Evolutionary conservation across 2,888 invertebrate species (phyloP).

Genomic region (Palloptera scutellata): DNA sequence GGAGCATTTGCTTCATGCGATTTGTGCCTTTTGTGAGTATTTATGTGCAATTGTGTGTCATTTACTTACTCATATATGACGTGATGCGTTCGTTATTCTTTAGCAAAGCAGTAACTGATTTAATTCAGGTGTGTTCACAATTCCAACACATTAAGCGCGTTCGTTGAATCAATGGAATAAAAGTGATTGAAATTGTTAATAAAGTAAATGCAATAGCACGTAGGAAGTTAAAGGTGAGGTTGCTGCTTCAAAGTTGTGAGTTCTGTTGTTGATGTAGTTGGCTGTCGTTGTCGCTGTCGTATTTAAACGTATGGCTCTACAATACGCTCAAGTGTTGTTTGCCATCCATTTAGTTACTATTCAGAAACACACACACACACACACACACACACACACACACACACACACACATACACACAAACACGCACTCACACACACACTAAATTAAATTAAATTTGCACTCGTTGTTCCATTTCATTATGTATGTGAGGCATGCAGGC

Average conservation of each 20-base stretch:
- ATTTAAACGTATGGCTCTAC: background rate
- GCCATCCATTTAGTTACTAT: background rate
- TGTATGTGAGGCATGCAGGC: background rate
- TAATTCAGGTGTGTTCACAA: conserved; percentile 46
- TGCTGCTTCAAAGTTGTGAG: conserved; percentile 37
- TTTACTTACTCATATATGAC: conserved; percentile 39
- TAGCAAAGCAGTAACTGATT: conserved; percentile 34
- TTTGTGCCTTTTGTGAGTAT: background rate
- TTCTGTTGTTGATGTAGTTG: background rate
- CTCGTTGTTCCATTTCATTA: conserved; percentile 9
- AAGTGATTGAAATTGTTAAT: conserved; percentile 8
- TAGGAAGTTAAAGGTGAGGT: conserved; percentile 61
- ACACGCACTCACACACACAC: too few relatives aligned
- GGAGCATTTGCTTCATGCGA: too few relatives aligned
- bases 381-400: too few relatives aligned
- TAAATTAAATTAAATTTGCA: too few relatives aligned
- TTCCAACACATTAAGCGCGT: conserved; percentile 4
- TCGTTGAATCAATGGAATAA: conserved; percentile 9
- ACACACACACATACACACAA: too few relatives aligned
- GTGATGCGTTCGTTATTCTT: conserved; percentile 46
- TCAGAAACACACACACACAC: background rate
- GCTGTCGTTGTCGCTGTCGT: background rate
- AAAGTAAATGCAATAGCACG: conserved; percentile 43
- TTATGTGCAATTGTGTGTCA: too few relatives aligned
- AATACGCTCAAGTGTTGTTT: background rate